Evolutionary conservation across 2,888 invertebrate genomes (phyloP), one percentile per base, ranked within the genome.

Genomic region (Exocentrus adspersus): DNA sequence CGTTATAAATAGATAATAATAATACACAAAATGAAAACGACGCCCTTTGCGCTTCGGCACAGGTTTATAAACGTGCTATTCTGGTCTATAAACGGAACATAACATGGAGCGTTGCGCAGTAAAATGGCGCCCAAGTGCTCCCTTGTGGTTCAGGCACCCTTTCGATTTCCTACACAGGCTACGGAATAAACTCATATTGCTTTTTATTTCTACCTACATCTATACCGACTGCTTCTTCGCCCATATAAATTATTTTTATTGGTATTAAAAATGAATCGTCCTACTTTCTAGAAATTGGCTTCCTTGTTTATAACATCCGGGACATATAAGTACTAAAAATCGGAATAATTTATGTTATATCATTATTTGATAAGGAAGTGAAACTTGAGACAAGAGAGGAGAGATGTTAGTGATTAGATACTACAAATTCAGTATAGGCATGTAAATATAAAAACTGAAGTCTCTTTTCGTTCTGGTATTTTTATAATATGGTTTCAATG

Each of bases 11-110:
- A 76, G 77, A 77, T 76, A 76, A 76, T 78, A 81, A 80, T 81
- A 80, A 81, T 81, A 79, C 72, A 71, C 74, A 77, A 77, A 80
- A 81, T 81, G 81, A 80, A 80, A 80, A 81, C 79, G 79, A 77
- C 75, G 77, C 79, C 79, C 79, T 80, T 80, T 79, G 77, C 79
- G 78, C 76, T 77, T 77, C 79, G 77, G 79, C 78, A 78, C 77
- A 77, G 79, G 78, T 80, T 80, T 80, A 79, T 80, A 81, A 79
- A 80, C 78, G 80, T 75, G 80, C 80, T 76, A 81, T 81, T 80
- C 77, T 72, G 79, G 80, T 78, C 78, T 77, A 79, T 81, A 81
- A 80, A 80, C 78, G 79, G 79, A 75, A 76, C 78, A 78, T 79
- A 79, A 79, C 79, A 78, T 78, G 77, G 77, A 78, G 76, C 78